phyloP scores from a whole-genome alignment of 2,797 vertebrate genomes.

The Sarcoramphus papa region DNA sequence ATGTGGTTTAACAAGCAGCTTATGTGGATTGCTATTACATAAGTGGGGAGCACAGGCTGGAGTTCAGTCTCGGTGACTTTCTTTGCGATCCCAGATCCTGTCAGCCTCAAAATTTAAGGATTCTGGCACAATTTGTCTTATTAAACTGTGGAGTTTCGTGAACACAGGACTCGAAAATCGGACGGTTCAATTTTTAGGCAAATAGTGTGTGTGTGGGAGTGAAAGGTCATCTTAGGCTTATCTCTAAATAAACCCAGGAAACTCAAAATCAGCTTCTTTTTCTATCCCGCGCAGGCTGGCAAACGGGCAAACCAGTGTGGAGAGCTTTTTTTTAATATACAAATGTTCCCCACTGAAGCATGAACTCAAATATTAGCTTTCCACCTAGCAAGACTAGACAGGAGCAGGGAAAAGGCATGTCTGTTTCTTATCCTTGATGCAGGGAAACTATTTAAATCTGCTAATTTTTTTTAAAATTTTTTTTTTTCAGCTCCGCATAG shows the following conservation, averaged over 20 bases:
- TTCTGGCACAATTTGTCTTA: neutral
- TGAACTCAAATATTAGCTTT: constrained; percentile 79
- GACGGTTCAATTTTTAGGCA: neutral
- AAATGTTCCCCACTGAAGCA: constrained; percentile 69
- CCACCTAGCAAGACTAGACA: constrained; percentile 67
- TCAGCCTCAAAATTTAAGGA: neutral
- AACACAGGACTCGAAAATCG: neutral
- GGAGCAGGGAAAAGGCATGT: constrained; percentile 64
- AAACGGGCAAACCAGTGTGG: neutral
- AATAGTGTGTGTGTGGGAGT: constrained; percentile 21
- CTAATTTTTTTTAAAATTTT: neutral
- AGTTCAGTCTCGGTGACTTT: neutral
- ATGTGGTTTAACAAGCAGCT: neutral
- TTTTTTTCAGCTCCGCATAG: neutral
- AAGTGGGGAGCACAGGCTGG: neutral
- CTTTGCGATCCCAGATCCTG: accelerated
- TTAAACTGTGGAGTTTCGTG: neutral
- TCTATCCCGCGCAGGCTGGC: neutral
- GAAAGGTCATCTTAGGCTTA: constrained; percentile 51
- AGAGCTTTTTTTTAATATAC: constrained; percentile 46
- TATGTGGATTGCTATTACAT: neutral
- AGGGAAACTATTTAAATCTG: constrained; percentile 70
- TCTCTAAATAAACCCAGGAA: constrained; percentile 52
- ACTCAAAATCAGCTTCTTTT: neutral
- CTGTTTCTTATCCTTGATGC: constrained; percentile 74